These are phyloP conservation scores for Arrhopalites spinosus DNA, from an alignment of 2,888 invertebrate species.

Conservation along the genomic window DNA sequence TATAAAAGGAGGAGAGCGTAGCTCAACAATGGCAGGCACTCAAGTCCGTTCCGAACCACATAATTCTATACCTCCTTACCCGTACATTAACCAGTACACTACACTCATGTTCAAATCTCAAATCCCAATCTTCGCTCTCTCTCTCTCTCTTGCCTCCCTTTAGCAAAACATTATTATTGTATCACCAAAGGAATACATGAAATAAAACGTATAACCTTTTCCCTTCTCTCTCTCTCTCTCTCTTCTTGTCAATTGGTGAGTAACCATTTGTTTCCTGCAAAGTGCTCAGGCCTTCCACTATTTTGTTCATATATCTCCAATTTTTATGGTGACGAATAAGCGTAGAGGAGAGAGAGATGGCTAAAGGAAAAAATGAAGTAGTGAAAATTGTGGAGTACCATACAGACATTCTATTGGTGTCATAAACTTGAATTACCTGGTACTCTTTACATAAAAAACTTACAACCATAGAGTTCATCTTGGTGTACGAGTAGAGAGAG, in stretches of 20 bases:
- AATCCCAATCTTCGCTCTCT: too few species aligned
- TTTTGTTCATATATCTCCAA: not conserved
- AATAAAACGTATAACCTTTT: not conserved
- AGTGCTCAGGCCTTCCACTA: not conserved
- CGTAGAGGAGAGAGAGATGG: not conserved
- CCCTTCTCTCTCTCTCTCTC: not conserved
- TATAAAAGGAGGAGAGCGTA: not conserved
- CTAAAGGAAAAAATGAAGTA: slow-evolving; percentile 4
- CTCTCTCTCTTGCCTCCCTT: too few species aligned
- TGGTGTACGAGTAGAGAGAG: too few species aligned
- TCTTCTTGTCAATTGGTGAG: not conserved
- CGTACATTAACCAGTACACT: not conserved
- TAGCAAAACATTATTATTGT: too few species aligned
- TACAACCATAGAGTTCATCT: not conserved
- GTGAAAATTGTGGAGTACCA: not conserved
- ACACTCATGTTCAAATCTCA: too few species aligned
- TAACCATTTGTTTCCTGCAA: not conserved
- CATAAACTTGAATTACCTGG: slow-evolving; percentile 20
- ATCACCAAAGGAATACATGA: too few species aligned
- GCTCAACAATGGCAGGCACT: slow-evolving; percentile 19
- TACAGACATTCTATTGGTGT: not conserved
- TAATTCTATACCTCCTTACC: not conserved
- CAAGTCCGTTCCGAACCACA: slow-evolving; percentile 14
- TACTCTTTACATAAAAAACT: too few species aligned
- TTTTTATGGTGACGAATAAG: slow-evolving; percentile 17